Percentiles rank a stretch among this genome's conserved stretches.
These are phyloP conservation scores for Mimas tiliae DNA, from an alignment of 2,888 invertebrate species.

Conservation along the genomic window DNA sequence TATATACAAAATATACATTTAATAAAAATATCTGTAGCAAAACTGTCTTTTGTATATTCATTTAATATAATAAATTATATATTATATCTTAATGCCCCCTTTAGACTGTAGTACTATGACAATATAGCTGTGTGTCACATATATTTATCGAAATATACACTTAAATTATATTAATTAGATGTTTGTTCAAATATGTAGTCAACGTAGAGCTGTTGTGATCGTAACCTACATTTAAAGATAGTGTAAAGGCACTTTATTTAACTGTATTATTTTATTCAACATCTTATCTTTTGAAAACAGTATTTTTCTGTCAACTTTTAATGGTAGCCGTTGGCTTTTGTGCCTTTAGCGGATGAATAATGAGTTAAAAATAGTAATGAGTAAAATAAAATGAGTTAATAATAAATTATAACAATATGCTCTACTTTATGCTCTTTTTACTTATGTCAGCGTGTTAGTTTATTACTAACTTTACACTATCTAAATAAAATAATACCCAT, in stretches of 20 bases:
- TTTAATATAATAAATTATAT: background rate
- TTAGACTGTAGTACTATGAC: slow-evolving; percentile 7
- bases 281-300: too few species aligned
- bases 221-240: background rate
- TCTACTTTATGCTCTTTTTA: too few species aligned
- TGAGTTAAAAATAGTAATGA: too few species aligned
- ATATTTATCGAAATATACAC: slow-evolving; percentile 4
- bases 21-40: background rate
- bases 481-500: background rate
- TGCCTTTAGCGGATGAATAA: too few species aligned
- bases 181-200: slow-evolving; percentile 3
- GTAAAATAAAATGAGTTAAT: too few species aligned
- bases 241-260: background rate
- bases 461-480: background rate
- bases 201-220: background rate
- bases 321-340: too few species aligned
- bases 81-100: background rate
- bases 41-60: background rate
- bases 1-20: background rate
- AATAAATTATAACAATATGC: too few species aligned
- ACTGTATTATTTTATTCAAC: too few species aligned
- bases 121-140: background rate
- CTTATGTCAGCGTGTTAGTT: background rate
- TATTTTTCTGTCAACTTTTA: too few species aligned
- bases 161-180: background rate